Percentiles rank a stretch among this genome's conserved stretches.
Conservation (phyloP, 2,113 vertebrate species). For the Platichthys stellatus region DNA sequence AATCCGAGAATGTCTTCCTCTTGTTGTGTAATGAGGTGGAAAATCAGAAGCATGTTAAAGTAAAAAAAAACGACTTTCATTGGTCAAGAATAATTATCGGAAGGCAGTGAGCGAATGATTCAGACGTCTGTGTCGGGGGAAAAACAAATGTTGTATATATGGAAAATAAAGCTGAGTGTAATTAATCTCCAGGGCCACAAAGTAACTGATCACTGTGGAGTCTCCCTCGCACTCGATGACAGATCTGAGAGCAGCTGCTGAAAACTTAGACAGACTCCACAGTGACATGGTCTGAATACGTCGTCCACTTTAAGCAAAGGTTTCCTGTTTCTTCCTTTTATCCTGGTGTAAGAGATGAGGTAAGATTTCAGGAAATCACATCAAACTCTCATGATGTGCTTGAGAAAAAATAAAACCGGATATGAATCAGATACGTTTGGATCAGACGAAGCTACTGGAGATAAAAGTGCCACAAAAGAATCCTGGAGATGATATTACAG, state of each 20-base stretch:
- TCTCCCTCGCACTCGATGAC: constrained; percentile 4
- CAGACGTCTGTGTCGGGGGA: neutral
- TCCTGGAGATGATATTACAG: neutral
- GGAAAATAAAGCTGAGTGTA: constrained; percentile 19
- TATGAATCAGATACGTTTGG: neutral
- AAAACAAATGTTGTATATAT: constrained; percentile 8
- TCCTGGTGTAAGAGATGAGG: constrained; percentile 28
- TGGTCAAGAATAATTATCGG: constrained; percentile 35
- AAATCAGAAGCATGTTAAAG: constrained; percentile 63
- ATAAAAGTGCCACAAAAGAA: constrained; percentile 16
- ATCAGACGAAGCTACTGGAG: constrained; percentile 14
- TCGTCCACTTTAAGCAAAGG: neutral
- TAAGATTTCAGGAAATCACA: constrained; percentile 32
- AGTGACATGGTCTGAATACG: neutral
- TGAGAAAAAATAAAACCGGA: neutral
- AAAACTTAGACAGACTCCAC: constrained; percentile 12
- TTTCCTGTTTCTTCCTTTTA: constrained; percentile 17
- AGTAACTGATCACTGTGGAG: constrained; percentile 24
- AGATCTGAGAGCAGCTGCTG: neutral
- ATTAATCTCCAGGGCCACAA: constrained; percentile 29
- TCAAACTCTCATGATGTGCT: neutral
- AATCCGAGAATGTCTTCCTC: constrained; percentile 47
- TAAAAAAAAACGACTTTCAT: constrained; percentile 17
- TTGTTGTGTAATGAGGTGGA: constrained; percentile 64
- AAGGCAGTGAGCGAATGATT: constrained; percentile 32